Evolutionary conservation across 2,797 vertebrate species (phyloP).

Genomic region (Pterois miles): DNA sequence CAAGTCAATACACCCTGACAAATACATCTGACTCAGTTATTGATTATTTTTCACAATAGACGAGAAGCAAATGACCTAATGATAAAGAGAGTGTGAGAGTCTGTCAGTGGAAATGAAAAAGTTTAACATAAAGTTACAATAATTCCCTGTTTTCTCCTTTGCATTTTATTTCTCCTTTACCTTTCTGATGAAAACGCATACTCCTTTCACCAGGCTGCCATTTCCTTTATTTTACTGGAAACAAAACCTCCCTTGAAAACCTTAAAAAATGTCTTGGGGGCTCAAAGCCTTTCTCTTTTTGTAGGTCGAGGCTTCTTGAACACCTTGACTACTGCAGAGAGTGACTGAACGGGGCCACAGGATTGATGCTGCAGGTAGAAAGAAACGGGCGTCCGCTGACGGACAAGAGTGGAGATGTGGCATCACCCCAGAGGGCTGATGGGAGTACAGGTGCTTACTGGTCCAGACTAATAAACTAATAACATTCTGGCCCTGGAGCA

Average conservation of each 20-base stretch:
- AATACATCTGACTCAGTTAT: slow-evolving; percentile 20
- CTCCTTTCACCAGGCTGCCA: accelerated
- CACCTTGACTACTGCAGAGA: slow-evolving; percentile 37
- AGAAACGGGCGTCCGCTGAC: slow-evolving; percentile 40
- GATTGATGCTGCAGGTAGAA: slow-evolving; percentile 63
- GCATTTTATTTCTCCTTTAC: not conserved
- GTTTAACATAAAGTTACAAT: not conserved
- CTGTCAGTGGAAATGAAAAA: not conserved
- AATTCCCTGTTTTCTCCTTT: not conserved
- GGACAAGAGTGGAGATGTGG: slow-evolving; percentile 56
- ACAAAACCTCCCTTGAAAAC: slow-evolving; percentile 10
- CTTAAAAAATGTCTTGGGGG: slow-evolving; percentile 15
- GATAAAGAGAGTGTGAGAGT: slow-evolving; percentile 1
- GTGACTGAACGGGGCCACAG: slow-evolving; percentile 71
- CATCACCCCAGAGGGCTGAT: slow-evolving; percentile 56
- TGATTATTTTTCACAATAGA: slow-evolving; percentile 25
- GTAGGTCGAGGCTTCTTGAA: slow-evolving; percentile 40
- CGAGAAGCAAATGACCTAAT: not conserved
- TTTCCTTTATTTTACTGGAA: not conserved
- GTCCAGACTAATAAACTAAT: slow-evolving; percentile 55
- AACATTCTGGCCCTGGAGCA: slow-evolving; percentile 48
- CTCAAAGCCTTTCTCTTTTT: slow-evolving; percentile 29
- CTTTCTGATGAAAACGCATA: not conserved
- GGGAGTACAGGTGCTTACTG: slow-evolving; percentile 67
- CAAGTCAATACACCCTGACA: slow-evolving; percentile 9